Conservation (phyloP, 2,113 vertebrate genomes). For the Neoarius graeffei region DNA sequence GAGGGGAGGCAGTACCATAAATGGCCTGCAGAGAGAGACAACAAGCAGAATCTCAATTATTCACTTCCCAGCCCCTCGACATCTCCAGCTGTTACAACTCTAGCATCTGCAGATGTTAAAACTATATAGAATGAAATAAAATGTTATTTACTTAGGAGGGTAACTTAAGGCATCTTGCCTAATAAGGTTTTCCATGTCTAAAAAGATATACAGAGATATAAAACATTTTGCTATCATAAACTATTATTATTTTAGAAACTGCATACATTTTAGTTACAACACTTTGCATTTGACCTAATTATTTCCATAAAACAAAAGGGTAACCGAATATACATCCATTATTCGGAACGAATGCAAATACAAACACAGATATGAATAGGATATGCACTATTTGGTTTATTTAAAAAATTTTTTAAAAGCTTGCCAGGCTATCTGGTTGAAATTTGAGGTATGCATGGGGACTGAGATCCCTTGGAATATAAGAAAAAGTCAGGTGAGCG, state of each 20-base stretch:
- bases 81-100: background rate
- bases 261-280: background rate
- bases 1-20: slow-evolving; percentile 91
- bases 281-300: background rate
- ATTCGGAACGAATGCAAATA: background rate
- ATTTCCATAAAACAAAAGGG: background rate
- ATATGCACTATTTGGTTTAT: background rate
- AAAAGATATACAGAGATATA: background rate
- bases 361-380: background rate
- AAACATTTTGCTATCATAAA: background rate
- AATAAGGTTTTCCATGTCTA: background rate
- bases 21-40: slow-evolving; percentile 84
- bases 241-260: background rate
- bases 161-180: background rate
- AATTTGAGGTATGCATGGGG: background rate
- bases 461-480: background rate
- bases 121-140: background rate
- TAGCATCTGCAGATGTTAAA: background rate
- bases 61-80: background rate
- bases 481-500: background rate
- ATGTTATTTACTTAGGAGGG: background rate
- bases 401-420: background rate
- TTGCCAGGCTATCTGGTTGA: background rate
- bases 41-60: slow-evolving; percentile 17
- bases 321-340: background rate